Evolutionary conservation across 1,140 invertebrate species (phyloP).

Genomic region (Drosophila sp.): DNA sequence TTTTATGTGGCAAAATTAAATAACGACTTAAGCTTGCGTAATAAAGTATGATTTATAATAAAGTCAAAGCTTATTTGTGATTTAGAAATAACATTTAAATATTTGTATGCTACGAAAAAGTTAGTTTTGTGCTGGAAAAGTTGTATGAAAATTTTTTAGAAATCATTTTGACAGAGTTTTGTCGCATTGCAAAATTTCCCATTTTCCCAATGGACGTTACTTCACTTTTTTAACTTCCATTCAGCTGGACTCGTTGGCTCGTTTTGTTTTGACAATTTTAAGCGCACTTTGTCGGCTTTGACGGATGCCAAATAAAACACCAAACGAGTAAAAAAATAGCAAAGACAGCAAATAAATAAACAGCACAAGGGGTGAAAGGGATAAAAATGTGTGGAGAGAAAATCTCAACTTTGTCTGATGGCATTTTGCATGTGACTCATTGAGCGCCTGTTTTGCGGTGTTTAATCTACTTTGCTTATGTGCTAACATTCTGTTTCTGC

Average conservation of each 20-base stretch:
- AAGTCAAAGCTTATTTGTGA: slow-evolving; percentile 14
- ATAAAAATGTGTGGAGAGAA: slow-evolving; percentile 3
- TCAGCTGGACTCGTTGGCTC: slow-evolving; percentile 25
- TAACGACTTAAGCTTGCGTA: neutral
- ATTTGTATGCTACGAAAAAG: slow-evolving; percentile 18
- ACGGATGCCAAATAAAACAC: slow-evolving; percentile 27
- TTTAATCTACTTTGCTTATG: slow-evolving; percentile 82
- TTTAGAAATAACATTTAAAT: slow-evolving; percentile 14
- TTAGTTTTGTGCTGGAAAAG: slow-evolving; percentile 8
- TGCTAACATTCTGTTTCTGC: slow-evolving; percentile 59
- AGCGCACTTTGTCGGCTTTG: slow-evolving; percentile 74
- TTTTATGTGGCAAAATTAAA: slow-evolving; percentile 4
- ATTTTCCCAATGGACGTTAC: neutral
- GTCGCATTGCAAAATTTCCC: slow-evolving; percentile 6
- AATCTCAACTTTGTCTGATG: slow-evolving; percentile 50
- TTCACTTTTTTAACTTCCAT: slow-evolving; percentile 3
- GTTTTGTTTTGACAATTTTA: slow-evolving; percentile 70
- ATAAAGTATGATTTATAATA: slow-evolving; percentile 8
- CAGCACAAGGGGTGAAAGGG: neutral
- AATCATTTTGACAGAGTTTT: slow-evolving; percentile 7
- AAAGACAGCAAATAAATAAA: neutral
- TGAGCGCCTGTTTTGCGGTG: slow-evolving; percentile 80
- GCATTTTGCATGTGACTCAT: slow-evolving; percentile 76
- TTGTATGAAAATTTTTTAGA: slow-evolving; percentile 7
- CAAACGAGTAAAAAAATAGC: slow-evolving; percentile 28